Base-by-base conservation (phyloP, 1,140 invertebrate genomes). In the Bradysia coprophila region DNA sequence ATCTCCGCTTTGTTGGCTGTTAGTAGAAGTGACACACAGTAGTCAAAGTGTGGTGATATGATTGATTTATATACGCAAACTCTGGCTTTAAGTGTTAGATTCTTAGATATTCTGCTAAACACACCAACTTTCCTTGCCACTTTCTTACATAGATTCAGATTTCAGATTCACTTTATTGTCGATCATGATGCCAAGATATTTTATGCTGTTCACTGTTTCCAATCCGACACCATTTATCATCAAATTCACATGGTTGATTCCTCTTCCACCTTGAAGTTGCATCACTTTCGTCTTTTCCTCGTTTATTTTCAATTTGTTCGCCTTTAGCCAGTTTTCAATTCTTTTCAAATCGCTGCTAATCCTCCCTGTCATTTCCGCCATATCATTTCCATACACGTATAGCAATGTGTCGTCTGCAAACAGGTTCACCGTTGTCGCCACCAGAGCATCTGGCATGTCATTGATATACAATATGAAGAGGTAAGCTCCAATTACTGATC, bases 51-150 rank as follows among this genome's bases (percentile, higher is more conserved):
- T 11, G 43, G 43, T 20, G 42, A 41, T 13, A 50, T 42, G 1
- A 50, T 43, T n/a, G 43, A 31, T n/a, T 48, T 46, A 20, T 47
- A 50, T 2, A 50, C 20, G 9, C 31, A 38, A n/a, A 24, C 22
- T 43, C 41, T 43, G 1, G 37, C 36, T 16, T 44, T 37, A 15
- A 34, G 10, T 11, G 45, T 21, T 10, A 48, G 1, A 28, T 15
- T 22, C 2, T 43, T 24, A 8, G 43, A 40, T 21, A 49, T 15
- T 38, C 45, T 48, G 42, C 42, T 45, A 8, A 47, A 43, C 21
- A 47, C 43, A 20, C n/a, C n/a, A n/a, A n/a, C n/a, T n/a, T n/a
- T n/a, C n/a, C n/a, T n/a, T n/a, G n/a, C n/a, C n/a, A n/a, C 32
- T 28, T 10, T 20, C 22, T 15, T 19, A 15, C 8, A 15, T 21